Evolutionary conservation across 2,113 vertebrate species (phyloP).

Genomic region (Azemiops feae): DNA sequence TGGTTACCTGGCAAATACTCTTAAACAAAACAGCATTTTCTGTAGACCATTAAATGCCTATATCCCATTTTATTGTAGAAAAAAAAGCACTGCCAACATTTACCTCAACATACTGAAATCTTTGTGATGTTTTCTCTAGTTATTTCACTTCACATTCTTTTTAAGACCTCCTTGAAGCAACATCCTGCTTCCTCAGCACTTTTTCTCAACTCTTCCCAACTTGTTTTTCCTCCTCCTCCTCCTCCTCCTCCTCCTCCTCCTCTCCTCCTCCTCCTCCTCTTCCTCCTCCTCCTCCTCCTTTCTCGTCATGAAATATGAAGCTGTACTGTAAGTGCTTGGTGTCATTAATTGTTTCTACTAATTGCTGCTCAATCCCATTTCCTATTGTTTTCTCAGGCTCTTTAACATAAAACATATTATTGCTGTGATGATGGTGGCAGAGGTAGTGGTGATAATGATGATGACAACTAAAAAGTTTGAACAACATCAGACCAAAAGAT

Average conservation of each 20-base stretch:
- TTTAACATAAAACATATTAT: constrained; percentile 56
- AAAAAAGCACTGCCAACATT: background rate
- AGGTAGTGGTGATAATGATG: background rate
- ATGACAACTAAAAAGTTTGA: constrained; percentile 37
- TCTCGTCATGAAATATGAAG: constrained; percentile 54
- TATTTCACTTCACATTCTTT: background rate
- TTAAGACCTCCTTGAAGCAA: fast-evolving
- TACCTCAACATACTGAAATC: background rate
- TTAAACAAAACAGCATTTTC: background rate
- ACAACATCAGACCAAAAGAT: constrained; percentile 47
- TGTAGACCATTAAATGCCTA: background rate
- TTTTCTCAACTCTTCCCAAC: background rate
- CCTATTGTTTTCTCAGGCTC: constrained; percentile 52
- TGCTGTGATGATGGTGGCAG: background rate
- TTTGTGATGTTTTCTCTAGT: background rate
- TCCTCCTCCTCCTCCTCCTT: background rate
- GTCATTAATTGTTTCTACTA: constrained; percentile 55
- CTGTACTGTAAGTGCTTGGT: constrained; percentile 52
- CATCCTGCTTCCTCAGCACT: background rate
- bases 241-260: background rate
- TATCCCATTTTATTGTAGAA: background rate
- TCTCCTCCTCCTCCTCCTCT: background rate
- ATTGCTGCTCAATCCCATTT: constrained; percentile 56
- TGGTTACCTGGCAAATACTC: background rate
- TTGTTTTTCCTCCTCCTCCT: background rate